A percentile compares a stretch with the other conserved stretches of the same genome.
Evolutionary conservation across 2,888 invertebrate genomes (phyloP).

Genomic region (Tetragonisca angustula): DNA sequence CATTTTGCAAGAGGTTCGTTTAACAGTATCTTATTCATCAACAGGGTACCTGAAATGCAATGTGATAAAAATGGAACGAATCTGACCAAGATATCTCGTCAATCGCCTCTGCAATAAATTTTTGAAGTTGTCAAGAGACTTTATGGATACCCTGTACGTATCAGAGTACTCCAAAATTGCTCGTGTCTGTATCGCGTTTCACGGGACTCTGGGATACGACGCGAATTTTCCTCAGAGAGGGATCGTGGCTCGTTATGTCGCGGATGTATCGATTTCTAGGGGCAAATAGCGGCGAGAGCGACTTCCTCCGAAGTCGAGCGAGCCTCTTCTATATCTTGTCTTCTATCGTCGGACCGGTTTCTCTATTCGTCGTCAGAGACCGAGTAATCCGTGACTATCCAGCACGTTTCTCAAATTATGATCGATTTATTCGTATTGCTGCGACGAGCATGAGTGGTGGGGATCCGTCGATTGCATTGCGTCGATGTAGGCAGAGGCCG

Average conservation of each 20-base stretch:
- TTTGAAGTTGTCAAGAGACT: too few relatives aligned
- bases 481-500: too few relatives aligned
- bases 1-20: too few relatives aligned
- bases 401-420: not conserved
- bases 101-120: too few relatives aligned
- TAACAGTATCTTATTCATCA: too few relatives aligned
- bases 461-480: not conserved
- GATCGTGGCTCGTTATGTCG: slow-evolving; percentile 37
- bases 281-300: slow-evolving; percentile 11
- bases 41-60: too few relatives aligned
- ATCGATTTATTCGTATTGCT: slow-evolving; percentile 37
- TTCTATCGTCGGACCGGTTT: slow-evolving; percentile 25
- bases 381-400: too few relatives aligned
- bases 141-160: too few relatives aligned
- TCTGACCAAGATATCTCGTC: too few relatives aligned
- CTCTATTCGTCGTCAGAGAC: slow-evolving; percentile 5
- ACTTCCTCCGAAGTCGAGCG: slow-evolving; percentile 30
- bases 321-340: not conserved
- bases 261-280: slow-evolving; percentile 50
- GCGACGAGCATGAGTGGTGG: not conserved
- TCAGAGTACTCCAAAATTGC: not conserved
- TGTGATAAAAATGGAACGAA: too few relatives aligned
- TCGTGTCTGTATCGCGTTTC: slow-evolving; percentile 20
- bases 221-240: slow-evolving; percentile 21
- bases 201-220: slow-evolving; percentile 5